Evolutionary conservation across 2,113 vertebrate genomes (phyloP).

Genomic region (Zootoca vivipara): DNA sequence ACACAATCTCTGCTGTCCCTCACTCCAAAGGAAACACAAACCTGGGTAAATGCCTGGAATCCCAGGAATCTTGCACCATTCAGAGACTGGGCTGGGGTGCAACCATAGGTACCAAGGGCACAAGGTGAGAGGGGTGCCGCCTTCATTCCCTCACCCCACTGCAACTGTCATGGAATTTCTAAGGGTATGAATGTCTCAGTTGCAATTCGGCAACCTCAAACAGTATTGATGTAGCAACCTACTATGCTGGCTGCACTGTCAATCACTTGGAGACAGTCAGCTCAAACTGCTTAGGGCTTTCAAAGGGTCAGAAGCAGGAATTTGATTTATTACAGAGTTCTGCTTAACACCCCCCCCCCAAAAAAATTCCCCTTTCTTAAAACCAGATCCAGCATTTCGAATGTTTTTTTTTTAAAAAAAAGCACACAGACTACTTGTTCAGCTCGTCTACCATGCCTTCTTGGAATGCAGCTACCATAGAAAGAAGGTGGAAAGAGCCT

Average conservation of each 20-base stretch:
- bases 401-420: not conserved
- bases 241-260: not conserved
- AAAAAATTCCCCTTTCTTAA: not conserved
- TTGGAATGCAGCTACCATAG: not conserved
- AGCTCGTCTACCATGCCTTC: not conserved
- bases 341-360: not conserved
- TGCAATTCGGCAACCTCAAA: not conserved
- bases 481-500: not conserved
- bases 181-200: not conserved
- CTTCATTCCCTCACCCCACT: not conserved
- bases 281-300: not conserved
- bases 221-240: not conserved
- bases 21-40: too few species aligned
- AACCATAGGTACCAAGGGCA: not conserved
- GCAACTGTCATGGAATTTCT: not conserved
- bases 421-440: not conserved
- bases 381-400: not conserved
- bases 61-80: too few species aligned
- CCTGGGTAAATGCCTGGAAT: too few species aligned
- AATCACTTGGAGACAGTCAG: not conserved
- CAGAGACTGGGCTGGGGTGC: too few species aligned
- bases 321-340: not conserved
- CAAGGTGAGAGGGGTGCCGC: not conserved
- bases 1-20: too few species aligned
- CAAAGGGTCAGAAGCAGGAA: not conserved